These are phyloP conservation scores for Seira ritae DNA, from an alignment of 2,888 invertebrate species.

Conservation along the genomic window DNA sequence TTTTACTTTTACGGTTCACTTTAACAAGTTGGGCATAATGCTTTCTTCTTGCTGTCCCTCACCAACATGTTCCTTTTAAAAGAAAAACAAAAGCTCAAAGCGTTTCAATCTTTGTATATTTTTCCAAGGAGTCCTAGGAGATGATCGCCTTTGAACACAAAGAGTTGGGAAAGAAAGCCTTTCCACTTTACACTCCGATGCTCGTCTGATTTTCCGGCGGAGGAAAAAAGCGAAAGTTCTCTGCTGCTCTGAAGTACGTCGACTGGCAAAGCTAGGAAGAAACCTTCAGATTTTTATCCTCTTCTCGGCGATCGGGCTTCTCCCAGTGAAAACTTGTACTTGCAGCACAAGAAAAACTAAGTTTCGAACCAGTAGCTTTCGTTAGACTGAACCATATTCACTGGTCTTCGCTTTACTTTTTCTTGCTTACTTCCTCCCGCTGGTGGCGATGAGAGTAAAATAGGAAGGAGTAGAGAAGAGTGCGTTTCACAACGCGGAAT, in stretches of 20 bases:
- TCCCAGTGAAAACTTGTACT: no score
- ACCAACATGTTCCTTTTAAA: not conserved
- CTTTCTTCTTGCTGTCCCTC: no score
- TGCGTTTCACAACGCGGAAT: no score
- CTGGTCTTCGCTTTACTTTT: no score
- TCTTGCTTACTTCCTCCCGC: not conserved
- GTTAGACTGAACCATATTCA: no score
- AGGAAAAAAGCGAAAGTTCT: conserved; percentile 25
- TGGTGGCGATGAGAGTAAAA: no score
- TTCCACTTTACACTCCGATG: no score
- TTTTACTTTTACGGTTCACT: no score
- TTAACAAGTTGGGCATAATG: no score
- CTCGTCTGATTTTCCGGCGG: not conserved
- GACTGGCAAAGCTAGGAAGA: conserved; percentile 37
- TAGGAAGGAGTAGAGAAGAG: no score
- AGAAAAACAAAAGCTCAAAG: not conserved
- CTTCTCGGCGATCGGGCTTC: not conserved
- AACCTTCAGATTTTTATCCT: conserved; percentile 37
- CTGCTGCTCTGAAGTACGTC: conserved; percentile 30
- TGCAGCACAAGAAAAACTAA: no score
- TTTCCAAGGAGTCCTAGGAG: not conserved
- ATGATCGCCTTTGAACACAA: not conserved
- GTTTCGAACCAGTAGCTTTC: no score
- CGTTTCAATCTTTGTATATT: not conserved
- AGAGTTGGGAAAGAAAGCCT: not conserved